Evolutionary conservation across 92 coral and sea anemone species (phyloP).

Genomic region (Siderastrea siderea): DNA sequence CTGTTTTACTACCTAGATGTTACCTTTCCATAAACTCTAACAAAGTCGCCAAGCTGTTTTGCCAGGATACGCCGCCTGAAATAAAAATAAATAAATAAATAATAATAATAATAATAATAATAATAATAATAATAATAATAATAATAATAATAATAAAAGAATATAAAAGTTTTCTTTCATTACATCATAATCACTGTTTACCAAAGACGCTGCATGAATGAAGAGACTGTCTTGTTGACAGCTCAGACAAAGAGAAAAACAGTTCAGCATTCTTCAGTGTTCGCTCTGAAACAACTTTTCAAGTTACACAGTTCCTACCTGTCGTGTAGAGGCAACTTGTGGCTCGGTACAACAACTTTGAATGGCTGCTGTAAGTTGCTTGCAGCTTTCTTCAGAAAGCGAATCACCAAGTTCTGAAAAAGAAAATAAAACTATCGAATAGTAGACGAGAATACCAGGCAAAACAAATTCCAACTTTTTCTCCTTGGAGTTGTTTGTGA

Average conservation of each 20-base stretch:
- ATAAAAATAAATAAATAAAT: neutral
- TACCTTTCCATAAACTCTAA: conserved; percentile 96
- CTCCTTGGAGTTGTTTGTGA: neutral
- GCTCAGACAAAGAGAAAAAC: too few relatives aligned
- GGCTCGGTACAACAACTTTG: conserved; percentile 94
- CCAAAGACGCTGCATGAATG: too few relatives aligned
- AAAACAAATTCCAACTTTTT: neutral
- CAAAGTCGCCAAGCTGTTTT: conserved; percentile 96
- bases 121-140: too few relatives aligned
- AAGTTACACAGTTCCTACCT: conserved; percentile 55
- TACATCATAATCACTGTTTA: too few relatives aligned
- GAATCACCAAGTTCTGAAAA: conserved; percentile 89
- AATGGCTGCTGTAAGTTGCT: conserved; percentile 96
- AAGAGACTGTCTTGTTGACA: too few relatives aligned
- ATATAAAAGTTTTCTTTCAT: neutral
- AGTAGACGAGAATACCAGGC: neutral
- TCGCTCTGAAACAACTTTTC: too few relatives aligned
- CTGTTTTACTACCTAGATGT: conserved; percentile 74
- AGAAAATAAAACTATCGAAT: neutral
- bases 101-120: too few relatives aligned
- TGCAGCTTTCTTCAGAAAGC: conserved; percentile 96
- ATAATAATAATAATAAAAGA: neutral
- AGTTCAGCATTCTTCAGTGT: too few relatives aligned
- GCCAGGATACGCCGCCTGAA: conserved; percentile 91
- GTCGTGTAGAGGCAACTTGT: conserved; percentile 91